These are phyloP conservation scores for Napeogenes sylphis DNA, from an alignment of 2,888 invertebrate species.

Conservation along the genomic window DNA sequence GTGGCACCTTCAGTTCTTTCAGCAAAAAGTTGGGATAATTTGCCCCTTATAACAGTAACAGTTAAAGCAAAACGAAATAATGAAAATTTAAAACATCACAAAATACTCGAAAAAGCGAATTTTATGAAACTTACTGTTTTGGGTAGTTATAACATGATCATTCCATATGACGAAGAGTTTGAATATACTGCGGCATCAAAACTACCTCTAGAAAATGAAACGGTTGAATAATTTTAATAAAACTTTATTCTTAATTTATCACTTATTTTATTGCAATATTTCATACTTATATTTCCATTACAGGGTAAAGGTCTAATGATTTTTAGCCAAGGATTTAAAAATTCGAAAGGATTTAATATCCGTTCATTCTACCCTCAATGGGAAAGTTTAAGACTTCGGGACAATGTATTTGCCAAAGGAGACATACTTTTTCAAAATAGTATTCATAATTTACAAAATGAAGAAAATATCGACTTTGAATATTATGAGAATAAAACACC, in stretches of 20 bases:
- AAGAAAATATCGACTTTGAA: conserved; percentile 44
- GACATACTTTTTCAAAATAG: conserved; percentile 46
- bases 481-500: conserved; percentile 39
- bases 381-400: conserved; percentile 52
- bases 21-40: conserved; percentile 61
- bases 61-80: conserved; percentile 42
- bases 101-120: conserved; percentile 48
- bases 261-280: not conserved
- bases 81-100: conserved; percentile 47
- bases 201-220: conserved; percentile 43
- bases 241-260: not conserved
- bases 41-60: conserved; percentile 56
- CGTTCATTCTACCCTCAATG: conserved; percentile 54
- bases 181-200: conserved; percentile 54
- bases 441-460: conserved; percentile 46
- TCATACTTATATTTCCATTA: conserved; percentile 18
- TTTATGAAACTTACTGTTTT: conserved; percentile 56
- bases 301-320: conserved; percentile 44
- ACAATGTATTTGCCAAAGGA: conserved; percentile 44
- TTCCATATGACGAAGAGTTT: conserved; percentile 42
- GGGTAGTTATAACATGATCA: conserved; percentile 55
- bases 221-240: conserved; percentile 38
- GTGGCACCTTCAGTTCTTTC: conserved; percentile 38
- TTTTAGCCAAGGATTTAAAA: conserved; percentile 44
- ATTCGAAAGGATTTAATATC: conserved; percentile 41